These are phyloP conservation scores for Acipenser oxyrinchus DNA, from an alignment of 2,797 vertebrate species.

Conservation along the genomic window DNA sequence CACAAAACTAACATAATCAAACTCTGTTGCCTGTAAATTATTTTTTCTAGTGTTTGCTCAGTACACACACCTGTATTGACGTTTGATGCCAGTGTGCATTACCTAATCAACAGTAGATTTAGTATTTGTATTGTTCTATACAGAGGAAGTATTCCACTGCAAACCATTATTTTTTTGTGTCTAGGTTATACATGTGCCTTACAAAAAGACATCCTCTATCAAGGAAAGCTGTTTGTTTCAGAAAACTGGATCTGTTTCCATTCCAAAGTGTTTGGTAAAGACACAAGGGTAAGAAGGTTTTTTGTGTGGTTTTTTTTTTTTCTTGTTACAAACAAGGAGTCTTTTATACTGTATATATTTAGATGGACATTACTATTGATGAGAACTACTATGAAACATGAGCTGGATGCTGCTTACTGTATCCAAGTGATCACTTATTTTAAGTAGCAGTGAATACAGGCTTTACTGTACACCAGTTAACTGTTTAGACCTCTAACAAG, in stretches of 20 bases:
- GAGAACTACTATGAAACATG: no score
- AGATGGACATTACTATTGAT: no score
- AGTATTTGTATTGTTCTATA: neutral
- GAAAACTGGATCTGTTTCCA: constrained; percentile 96
- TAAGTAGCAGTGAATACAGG: no score
- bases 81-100: neutral
- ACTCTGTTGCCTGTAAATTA: neutral
- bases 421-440: no score
- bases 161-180: constrained; percentile 8
- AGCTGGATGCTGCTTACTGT: no score
- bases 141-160: constrained; percentile 5
- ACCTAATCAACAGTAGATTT: neutral
- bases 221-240: constrained; percentile 87
- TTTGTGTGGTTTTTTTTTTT: neutral
- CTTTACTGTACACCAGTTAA: no score
- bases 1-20: neutral
- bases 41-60: neutral
- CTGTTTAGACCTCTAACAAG: no score
- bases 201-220: constrained; percentile 95
- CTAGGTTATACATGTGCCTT: constrained; percentile 90
- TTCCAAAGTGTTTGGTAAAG: constrained; percentile 94
- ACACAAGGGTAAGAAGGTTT: constrained; percentile 76
- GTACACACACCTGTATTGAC: neutral
- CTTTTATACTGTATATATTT: no score
- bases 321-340: no score